Conservation (phyloP, 2,888 invertebrate genomes). For the Acrobeloides nanus region DNA sequence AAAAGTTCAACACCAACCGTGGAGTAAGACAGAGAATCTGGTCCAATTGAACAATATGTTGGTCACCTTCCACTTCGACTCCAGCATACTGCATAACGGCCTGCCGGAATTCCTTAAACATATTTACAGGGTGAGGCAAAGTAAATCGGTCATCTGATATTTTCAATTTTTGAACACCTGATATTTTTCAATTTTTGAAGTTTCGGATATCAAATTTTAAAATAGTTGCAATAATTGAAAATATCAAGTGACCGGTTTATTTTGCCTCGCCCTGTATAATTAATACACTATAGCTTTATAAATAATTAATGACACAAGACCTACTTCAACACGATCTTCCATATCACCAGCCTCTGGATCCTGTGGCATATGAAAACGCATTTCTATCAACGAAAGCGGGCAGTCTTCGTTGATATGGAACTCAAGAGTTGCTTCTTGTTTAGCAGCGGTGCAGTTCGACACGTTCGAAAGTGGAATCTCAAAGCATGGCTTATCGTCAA, state of each 20-base stretch:
- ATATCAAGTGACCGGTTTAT: too few relatives aligned
- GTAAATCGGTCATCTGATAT: too few relatives aligned
- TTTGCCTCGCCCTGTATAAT: too few relatives aligned
- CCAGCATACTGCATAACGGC: constrained; percentile 94
- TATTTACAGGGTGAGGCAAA: constrained; percentile 14
- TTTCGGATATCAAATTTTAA: too few relatives aligned
- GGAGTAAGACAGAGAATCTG: constrained; percentile 97
- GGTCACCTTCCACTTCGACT: constrained; percentile 80
- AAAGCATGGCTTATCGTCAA: constrained; percentile 63
- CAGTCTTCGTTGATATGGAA: constrained; percentile 86
- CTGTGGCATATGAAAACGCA: constrained; percentile 89
- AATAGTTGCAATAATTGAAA: too few relatives aligned
- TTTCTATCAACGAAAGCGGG: constrained; percentile 88
- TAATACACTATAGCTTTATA: too few relatives aligned
- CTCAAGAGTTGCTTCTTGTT: constrained; percentile 94
- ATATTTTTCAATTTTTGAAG: too few relatives aligned
- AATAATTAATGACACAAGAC: too few relatives aligned
- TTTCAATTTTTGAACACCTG: too few relatives aligned
- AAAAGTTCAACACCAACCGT: constrained; percentile 68
- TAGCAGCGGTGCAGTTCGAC: constrained; percentile 86
- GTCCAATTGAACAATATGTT: constrained; percentile 90
- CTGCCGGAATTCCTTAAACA: constrained; percentile 76
- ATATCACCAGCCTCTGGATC: constrained; percentile 66
- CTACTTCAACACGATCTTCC: constrained; percentile 43
- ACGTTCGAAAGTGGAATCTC: constrained; percentile 93